phyloP scores from a whole-genome alignment of 2,113 vertebrate genomes.

The Tragelaphus strepsiceros region DNA sequence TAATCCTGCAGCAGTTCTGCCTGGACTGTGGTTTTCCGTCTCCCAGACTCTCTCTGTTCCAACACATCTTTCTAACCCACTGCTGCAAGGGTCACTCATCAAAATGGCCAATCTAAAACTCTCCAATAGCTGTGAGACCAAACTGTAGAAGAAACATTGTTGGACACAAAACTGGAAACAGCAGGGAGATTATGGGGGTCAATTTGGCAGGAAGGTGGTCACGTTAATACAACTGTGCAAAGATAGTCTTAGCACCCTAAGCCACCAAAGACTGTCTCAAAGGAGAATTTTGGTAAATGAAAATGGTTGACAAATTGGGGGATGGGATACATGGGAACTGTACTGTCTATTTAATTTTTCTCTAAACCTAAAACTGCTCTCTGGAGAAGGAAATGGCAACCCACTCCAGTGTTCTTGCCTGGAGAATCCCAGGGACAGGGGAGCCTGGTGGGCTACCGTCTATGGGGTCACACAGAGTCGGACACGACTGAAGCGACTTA shows the following conservation, averaged over 20 bases:
- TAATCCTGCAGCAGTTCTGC: not conserved
- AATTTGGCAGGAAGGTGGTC: not conserved
- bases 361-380: not conserved
- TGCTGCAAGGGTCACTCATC: not conserved
- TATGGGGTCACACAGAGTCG: too few species aligned
- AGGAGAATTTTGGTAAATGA: conserved; percentile 12
- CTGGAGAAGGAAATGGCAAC: too few species aligned
- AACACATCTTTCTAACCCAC: not conserved
- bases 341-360: not conserved
- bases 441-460: too few species aligned
- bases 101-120: not conserved
- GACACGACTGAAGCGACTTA: too few species aligned
- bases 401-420: too few species aligned
- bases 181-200: not conserved
- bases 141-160: not conserved
- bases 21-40: not conserved
- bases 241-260: not conserved
- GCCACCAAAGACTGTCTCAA: not conserved
- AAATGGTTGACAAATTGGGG: not conserved
- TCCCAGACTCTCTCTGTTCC: not conserved
- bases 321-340: not conserved
- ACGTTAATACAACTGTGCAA: not conserved
- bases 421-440: too few species aligned
- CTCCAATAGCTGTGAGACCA: not conserved
- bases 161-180: not conserved